phyloP scores from a whole-genome alignment of 1,140 invertebrate genomes.

The Lycorma delicatula region DNA sequence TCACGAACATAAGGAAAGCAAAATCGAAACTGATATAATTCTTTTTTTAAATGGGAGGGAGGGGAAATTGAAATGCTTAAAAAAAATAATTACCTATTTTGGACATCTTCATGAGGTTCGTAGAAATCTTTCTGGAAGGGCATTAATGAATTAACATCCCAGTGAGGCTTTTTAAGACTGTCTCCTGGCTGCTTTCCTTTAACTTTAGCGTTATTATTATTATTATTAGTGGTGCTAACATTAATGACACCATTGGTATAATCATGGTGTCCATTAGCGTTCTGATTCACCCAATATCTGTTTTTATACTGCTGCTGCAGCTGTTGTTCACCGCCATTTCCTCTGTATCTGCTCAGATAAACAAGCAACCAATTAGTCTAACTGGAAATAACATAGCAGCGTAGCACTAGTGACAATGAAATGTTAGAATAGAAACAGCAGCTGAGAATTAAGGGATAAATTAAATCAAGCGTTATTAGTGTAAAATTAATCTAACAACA shows the following conservation, averaged over 20 bases:
- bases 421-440: background rate
- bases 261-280: background rate
- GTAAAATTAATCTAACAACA: background rate
- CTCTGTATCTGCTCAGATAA: slow-evolving; percentile 15
- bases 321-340: slow-evolving; percentile 6
- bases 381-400: background rate
- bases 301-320: slow-evolving; percentile 10
- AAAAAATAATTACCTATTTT: slow-evolving; percentile 42
- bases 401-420: background rate
- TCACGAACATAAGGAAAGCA: background rate
- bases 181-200: slow-evolving; percentile 56
- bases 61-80: background rate
- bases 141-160: slow-evolving; percentile 63
- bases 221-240: background rate
- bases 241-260: background rate
- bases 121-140: slow-evolving; percentile 91
- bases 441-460: background rate
- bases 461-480: background rate
- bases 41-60: background rate
- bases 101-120: slow-evolving; percentile 66
- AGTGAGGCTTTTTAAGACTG: slow-evolving; percentile 70
- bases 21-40: background rate
- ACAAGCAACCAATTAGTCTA: background rate
- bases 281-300: slow-evolving; percentile 10
- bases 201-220: slow-evolving; percentile 3